phyloP scores from a whole-genome alignment of 2,888 invertebrate genomes.

The Campoplex nolae region DNA sequence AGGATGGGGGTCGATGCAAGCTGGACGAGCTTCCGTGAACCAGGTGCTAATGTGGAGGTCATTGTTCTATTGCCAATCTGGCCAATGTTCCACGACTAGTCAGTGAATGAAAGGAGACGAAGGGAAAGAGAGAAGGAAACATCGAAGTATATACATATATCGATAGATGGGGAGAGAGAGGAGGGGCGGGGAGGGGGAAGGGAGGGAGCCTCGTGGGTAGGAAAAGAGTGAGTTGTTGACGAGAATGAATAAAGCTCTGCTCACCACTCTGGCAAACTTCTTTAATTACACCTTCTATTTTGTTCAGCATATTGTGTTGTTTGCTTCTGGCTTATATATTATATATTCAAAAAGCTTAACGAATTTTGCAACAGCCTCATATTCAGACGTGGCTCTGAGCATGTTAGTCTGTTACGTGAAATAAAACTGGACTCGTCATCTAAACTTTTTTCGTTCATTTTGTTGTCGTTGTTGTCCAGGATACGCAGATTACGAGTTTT shows the following conservation, averaged over 20 bases:
- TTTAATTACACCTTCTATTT: conserved; percentile 64
- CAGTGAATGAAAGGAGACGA: not conserved
- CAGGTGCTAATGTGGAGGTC: conserved; percentile 36
- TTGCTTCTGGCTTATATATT: conserved; percentile 5
- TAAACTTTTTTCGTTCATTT: conserved; percentile 2
- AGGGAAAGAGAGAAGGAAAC: not conserved
- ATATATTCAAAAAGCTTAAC: conserved; percentile 40
- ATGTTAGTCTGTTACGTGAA: not conserved
- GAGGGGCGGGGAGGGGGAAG: not conserved
- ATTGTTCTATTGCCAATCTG: conserved; percentile 68
- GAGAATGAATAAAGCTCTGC: conserved; percentile 37
- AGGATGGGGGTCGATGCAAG: not conserved
- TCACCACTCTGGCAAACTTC: conserved; percentile 57
- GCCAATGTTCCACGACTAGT: conserved; percentile 47
- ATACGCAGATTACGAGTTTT: not conserved
- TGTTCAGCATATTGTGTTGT: conserved; percentile 17
- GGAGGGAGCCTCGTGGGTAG: not conserved
- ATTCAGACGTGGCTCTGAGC: not conserved
- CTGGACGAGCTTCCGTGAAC: conserved; percentile 25
- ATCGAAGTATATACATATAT: no score
- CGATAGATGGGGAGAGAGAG: not conserved
- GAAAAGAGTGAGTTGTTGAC: conserved; percentile 32
- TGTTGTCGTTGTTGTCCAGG: no score
- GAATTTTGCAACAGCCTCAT: conserved; percentile 14
- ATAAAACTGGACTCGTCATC: conserved; percentile 1